These are phyloP conservation scores for Omphaloscelis lunosa DNA, from an alignment of 2,888 invertebrate species.

Conservation along the genomic window DNA sequence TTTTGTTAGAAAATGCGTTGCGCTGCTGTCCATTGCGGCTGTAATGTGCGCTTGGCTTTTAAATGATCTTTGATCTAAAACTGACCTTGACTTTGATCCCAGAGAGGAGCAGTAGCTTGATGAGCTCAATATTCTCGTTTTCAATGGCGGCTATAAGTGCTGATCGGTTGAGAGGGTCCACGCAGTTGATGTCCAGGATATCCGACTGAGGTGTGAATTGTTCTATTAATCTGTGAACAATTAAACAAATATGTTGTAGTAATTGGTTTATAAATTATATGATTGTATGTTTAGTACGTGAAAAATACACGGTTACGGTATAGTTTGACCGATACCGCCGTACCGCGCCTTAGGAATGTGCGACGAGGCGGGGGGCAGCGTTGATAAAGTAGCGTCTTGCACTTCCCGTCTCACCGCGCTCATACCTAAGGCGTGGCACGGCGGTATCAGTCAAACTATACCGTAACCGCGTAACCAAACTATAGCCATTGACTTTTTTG, in stretches of 20 bases:
- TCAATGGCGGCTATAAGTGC: conserved; percentile 98
- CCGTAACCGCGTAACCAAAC: no score
- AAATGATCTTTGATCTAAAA: background rate
- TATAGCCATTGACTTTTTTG: no score
- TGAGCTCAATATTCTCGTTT: conserved; percentile 98
- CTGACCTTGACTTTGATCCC: conserved; percentile 95
- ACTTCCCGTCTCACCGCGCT: no score
- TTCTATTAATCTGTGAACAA: conserved; percentile 92
- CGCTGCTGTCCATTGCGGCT: background rate
- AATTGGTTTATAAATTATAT: background rate
- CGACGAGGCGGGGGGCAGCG: no score
- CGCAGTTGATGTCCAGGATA: conserved; percentile 97
- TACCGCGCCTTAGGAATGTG: no score
- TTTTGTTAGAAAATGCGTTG: background rate
- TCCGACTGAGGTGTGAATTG: conserved; percentile 91
- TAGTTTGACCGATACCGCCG: no score
- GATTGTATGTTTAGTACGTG: no score
- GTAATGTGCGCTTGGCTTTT: background rate
- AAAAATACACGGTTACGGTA: no score
- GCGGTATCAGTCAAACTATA: no score
- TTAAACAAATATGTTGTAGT: background rate
- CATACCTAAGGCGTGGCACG: no score
- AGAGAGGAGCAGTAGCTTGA: conserved; percentile 94
- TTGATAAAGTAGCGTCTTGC: no score
- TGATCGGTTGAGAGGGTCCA: conserved; percentile 98